Evolutionary conservation across 2,888 invertebrate species (phyloP), one percentile per base, ranked within the genome.

Genomic region (Gymnoscelis rufifasciata): DNA sequence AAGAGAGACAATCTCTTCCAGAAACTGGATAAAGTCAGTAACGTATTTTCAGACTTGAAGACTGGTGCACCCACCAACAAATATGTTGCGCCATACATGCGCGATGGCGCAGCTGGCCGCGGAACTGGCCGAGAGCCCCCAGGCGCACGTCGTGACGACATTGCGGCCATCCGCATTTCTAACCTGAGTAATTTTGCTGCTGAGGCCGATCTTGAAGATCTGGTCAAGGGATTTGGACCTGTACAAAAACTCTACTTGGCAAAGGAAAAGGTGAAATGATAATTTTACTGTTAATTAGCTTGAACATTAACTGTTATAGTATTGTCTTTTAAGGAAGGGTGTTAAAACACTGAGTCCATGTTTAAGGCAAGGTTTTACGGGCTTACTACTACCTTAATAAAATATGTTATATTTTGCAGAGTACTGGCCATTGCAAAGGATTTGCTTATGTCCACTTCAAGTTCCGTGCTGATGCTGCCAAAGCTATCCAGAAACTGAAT

Each of bases 371-470:
- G n/a, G n/a, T n/a, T n/a, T n/a, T n/a, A n/a, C n/a, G n/a, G n/a
- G n/a, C n/a, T n/a, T n/a, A n/a, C n/a, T n/a, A n/a, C n/a, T n/a
- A n/a, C n/a, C n/a, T n/a, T n/a, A n/a, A n/a, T n/a, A n/a, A 12
- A 24, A 4, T 23, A 30, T 31, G 30, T 38, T 38, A 43, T 26
- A 57, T 44, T 68, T 77, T 88, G 57, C 82, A 89, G 89, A 91
- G 90, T 51, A 94, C 94, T 56, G 95, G 95, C 7, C 89, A 91
- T n/a, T 96, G 95, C 83, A 95, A 97, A 91, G 99, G 99, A 51
- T 99, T 99, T 84, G 99, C 99, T 8, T 99, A 99, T 77, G 97
- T 99, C 51, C 99, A 98, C 71, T 99, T 97, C 87, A 96, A 96
- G 78, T 93, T 93, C 63, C 91, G 94, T 63, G 93, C 94, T 64